Evolutionary conservation across 2,888 invertebrate species (phyloP), one percentile per base, ranked within the genome.

Genomic region (Apoda limacodes): DNA sequence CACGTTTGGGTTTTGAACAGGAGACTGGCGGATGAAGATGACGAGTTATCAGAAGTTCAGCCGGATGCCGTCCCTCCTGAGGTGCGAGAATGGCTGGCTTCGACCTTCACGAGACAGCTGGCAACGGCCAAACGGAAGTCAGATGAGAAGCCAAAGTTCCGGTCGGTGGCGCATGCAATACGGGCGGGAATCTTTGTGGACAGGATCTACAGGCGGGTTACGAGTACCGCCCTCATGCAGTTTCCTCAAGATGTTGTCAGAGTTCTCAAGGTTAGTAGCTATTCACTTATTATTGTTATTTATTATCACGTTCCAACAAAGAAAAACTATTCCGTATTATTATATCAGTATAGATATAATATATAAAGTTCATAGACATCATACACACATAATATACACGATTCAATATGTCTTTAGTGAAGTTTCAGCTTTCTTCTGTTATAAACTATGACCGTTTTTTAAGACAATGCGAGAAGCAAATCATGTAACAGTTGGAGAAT

Each of bases 121-220:
- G 90, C 88, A 38, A 89, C 90, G 35, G 87, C 90, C 33, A 86
- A 89, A 45, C 84, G 88, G 56, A 86, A 86, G 70, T 85, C 85
- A 17, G 90, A 90, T 53, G 91, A 91, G 66, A 91, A 90, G 59
- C 92, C 93, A 9, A 91, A 93, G 75, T 96, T 96, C 81, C 88
- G 95, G 35, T 93, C 94, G 37, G 97, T 98, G 46, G 97, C 97
- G 25, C 95, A 97, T 63, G 97, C 96, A 45, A 96, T 97, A 60
- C 84, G 97, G 10, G 96, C 96, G 9, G 97, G 97, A 22, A 95
- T 97, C 56, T 95, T 97, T 82, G 96, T 97, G 54, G 97, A 97
- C 71, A 86, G 93, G 55, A 94, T 95, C 71, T 95, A 95, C 70
- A 85, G 95, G 51, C 83, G 93, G 48, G 89, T 90, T 45, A 88